A percentile compares a stretch with the other conserved stretches of the same genome.
Conservation (phyloP, 1,140 invertebrate species). For the Hormaphis cornu region DNA sequence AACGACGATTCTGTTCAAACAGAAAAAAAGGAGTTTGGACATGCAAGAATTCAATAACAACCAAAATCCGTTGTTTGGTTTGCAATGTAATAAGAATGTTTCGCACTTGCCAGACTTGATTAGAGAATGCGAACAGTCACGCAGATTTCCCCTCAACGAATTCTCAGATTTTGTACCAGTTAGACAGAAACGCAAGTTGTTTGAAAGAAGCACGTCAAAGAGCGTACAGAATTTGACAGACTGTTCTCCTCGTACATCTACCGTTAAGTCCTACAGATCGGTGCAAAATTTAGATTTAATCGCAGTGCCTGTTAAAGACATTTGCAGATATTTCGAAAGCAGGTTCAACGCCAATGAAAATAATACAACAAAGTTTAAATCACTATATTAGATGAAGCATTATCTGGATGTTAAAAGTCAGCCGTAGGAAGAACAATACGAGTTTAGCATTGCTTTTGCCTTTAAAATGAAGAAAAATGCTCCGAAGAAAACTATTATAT, state of each 20-base stretch:
- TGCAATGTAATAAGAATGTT: conserved; percentile 9
- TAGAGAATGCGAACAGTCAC: conserved; percentile 16
- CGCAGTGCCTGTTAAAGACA: conserved; percentile 47
- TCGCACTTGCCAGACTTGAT: conserved; percentile 2
- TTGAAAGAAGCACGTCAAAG: conserved; percentile 49
- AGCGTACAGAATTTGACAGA: conserved; percentile 38
- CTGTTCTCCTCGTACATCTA: conserved; percentile 28
- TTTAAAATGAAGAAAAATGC: conserved; percentile 6
- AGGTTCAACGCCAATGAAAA: conserved; percentile 28
- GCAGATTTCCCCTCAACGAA: not conserved
- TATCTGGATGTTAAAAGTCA: not conserved
- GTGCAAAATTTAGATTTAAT: conserved; percentile 48
- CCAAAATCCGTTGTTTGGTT: not conserved
- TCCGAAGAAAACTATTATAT: conserved; percentile 13
- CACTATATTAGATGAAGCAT: not conserved
- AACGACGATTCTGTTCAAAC: not conserved
- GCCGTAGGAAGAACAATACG: not conserved
- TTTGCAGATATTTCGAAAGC: conserved; percentile 53
- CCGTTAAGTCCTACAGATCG: conserved; percentile 50
- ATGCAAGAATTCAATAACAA: conserved; percentile 15
- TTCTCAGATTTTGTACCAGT: conserved; percentile 42
- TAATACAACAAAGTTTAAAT: not conserved
- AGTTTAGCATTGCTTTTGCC: not conserved
- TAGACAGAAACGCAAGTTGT: conserved; percentile 51
- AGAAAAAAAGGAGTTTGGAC: conserved; percentile 1